A percentile compares a stretch with the other conserved stretches of the same genome.
phyloP scores from a whole-genome alignment of 2,888 invertebrate genomes.

The Flabesymbios commensalis region DNA sequence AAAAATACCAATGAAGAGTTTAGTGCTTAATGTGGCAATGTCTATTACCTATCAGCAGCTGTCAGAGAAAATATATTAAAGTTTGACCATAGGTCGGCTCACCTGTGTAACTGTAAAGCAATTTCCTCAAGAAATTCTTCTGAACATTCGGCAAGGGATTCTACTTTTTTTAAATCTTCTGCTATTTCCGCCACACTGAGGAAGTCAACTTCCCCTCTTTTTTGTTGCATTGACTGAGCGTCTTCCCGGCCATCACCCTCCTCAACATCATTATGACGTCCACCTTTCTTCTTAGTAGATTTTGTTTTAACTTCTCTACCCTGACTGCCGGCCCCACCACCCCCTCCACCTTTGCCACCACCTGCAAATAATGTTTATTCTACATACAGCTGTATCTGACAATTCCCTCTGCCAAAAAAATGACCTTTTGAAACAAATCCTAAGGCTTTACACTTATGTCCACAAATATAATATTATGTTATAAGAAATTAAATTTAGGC shows the following conservation, averaged over 20 bases:
- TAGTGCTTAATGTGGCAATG: too few relatives aligned
- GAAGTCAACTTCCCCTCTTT: slow-evolving; percentile 39
- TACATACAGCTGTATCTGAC: background rate
- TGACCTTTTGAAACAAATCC: too few relatives aligned
- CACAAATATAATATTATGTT: too few relatives aligned
- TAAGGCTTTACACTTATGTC: too few relatives aligned
- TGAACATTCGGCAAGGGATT: slow-evolving; percentile 65
- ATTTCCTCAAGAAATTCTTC: slow-evolving; percentile 74
- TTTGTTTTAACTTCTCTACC: slow-evolving; percentile 95
- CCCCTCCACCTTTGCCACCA: slow-evolving; percentile 59
- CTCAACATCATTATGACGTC: slow-evolving; percentile 59
- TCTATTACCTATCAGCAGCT: too few relatives aligned
- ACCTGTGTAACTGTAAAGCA: slow-evolving; percentile 73
- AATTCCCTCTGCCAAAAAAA: too few relatives aligned
- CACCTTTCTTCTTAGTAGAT: slow-evolving; percentile 78
- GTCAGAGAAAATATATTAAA: too few relatives aligned
- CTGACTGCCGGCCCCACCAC: slow-evolving; percentile 88
- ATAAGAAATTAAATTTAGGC: background rate
- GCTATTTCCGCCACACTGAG: slow-evolving; percentile 70
- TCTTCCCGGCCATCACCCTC: slow-evolving; percentile 74
- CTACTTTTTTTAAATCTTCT: slow-evolving; percentile 66
- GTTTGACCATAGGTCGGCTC: too few relatives aligned
- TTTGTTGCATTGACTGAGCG: slow-evolving; percentile 22
- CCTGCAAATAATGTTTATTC: too few relatives aligned
- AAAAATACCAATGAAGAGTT: too few relatives aligned